Percentiles rank a stretch among this genome's conserved stretches.
These are phyloP conservation scores for Rhinogobio ventralis DNA, from an alignment of 2,797 vertebrate species.

Conservation along the genomic window DNA sequence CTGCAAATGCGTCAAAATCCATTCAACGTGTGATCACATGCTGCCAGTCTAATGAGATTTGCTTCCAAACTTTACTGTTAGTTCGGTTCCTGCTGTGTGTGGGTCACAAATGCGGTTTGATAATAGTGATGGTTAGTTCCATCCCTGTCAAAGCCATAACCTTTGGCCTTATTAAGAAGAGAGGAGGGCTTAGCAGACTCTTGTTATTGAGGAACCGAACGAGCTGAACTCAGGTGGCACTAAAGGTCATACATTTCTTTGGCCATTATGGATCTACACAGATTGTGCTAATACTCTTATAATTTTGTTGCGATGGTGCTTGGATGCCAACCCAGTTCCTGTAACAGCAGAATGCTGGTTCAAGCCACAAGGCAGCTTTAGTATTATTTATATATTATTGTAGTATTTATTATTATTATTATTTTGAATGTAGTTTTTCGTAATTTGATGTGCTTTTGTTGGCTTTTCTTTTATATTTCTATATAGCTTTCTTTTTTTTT, in stretches of 20 bases:
- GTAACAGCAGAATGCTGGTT: not conserved
- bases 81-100: not conserved
- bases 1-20: not conserved
- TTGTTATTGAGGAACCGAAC: constrained; percentile 16
- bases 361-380: not conserved
- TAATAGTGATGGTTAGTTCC: constrained; percentile 16
- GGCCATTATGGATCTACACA: constrained; percentile 1
- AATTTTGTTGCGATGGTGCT: not conserved
- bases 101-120: not conserved
- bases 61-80: constrained; percentile 1
- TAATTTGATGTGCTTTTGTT: not conserved
- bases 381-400: not conserved
- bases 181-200: constrained; percentile 10
- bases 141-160: not conserved
- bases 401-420: not conserved
- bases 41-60: constrained; percentile 31
- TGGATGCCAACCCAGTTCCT: not conserved
- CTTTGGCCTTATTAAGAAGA: constrained; percentile 32
- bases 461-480: not conserved
- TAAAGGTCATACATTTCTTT: constrained; percentile 1
- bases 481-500: not conserved
- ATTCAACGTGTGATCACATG: constrained; percentile 5
- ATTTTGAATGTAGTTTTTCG: not conserved
- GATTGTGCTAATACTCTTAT: constrained; percentile 12
- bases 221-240: not conserved